Evolutionary conservation across 2,888 invertebrate genomes (phyloP).

Genomic region (Andricus quercusramuli): DNA sequence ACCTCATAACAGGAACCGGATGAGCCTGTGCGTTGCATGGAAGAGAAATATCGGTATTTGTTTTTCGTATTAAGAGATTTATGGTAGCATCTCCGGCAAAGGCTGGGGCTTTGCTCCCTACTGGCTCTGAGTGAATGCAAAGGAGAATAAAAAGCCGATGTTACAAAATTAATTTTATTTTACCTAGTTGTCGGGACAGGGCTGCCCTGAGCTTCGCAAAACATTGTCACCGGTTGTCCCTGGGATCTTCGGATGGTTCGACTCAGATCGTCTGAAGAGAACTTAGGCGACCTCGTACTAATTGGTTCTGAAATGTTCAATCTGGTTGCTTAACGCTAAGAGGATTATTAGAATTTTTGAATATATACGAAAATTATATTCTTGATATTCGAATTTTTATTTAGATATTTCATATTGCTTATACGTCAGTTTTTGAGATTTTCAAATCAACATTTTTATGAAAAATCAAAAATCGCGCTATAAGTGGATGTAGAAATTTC

Average conservation of each 20-base stretch:
- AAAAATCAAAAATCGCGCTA: too few relatives aligned
- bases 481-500: too few relatives aligned
- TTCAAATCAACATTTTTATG: too few relatives aligned
- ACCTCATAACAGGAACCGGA: slow-evolving; percentile 82
- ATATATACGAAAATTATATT: neutral
- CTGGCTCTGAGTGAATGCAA: slow-evolving; percentile 78
- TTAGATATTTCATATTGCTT: too few relatives aligned
- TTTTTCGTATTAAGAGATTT: slow-evolving; percentile 66
- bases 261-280: slow-evolving; percentile 82
- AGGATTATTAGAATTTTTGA: neutral
- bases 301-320: slow-evolving; percentile 78
- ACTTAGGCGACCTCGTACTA: slow-evolving; percentile 82
- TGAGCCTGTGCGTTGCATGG: slow-evolving; percentile 87
- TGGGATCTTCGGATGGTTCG: slow-evolving; percentile 81
- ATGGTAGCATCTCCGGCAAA: slow-evolving; percentile 81
- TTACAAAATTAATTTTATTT: slow-evolving; percentile 55
- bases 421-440: too few relatives aligned
- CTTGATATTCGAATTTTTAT: neutral
- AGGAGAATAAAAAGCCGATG: slow-evolving; percentile 74
- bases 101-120: slow-evolving; percentile 81
- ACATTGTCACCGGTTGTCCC: slow-evolving; percentile 79
- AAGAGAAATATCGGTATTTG: slow-evolving; percentile 79
- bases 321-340: neutral
- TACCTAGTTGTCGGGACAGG: slow-evolving; percentile 88
- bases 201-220: slow-evolving; percentile 87